These are phyloP conservation scores for Apolygus lucorum DNA, from an alignment of 1,140 invertebrate species.

Conservation along the genomic window DNA sequence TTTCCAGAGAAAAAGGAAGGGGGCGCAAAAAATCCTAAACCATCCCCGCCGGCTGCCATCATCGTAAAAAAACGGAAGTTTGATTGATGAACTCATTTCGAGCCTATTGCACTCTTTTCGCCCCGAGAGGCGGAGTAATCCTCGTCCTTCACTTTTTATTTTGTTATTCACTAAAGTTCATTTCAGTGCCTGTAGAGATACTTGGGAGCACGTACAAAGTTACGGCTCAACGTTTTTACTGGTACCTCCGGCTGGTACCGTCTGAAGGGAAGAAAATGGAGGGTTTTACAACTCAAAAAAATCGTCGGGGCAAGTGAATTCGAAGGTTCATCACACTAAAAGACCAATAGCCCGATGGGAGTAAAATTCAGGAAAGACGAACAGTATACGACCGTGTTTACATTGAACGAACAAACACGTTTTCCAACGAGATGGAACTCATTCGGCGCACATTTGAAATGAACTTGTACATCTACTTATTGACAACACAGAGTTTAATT, in stretches of 20 bases:
- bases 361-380: too few relatives aligned
- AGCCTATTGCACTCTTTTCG: not conserved
- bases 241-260: not conserved
- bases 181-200: not conserved
- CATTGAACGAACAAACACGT: too few relatives aligned
- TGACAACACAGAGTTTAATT: too few relatives aligned
- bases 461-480: too few relatives aligned
- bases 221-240: not conserved
- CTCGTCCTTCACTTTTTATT: conserved; percentile 6
- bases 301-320: not conserved
- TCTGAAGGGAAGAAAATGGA: not conserved
- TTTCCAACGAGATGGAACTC: too few relatives aligned
- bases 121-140: not conserved
- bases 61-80: conserved; percentile 12
- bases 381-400: too few relatives aligned
- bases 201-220: conserved; percentile 7
- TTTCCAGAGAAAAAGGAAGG: not conserved
- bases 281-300: conserved; percentile 9
- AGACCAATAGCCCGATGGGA: too few relatives aligned
- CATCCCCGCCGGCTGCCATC: conserved; percentile 6
- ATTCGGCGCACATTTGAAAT: too few relatives aligned
- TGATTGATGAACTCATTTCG: conserved; percentile 16
- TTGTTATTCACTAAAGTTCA: conserved; percentile 5
- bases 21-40: too few relatives aligned
- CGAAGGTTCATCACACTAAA: conserved; percentile 11